Base-by-base conservation (phyloP, 2,797 vertebrate genomes). In the Pygocentrus nattereri region DNA sequence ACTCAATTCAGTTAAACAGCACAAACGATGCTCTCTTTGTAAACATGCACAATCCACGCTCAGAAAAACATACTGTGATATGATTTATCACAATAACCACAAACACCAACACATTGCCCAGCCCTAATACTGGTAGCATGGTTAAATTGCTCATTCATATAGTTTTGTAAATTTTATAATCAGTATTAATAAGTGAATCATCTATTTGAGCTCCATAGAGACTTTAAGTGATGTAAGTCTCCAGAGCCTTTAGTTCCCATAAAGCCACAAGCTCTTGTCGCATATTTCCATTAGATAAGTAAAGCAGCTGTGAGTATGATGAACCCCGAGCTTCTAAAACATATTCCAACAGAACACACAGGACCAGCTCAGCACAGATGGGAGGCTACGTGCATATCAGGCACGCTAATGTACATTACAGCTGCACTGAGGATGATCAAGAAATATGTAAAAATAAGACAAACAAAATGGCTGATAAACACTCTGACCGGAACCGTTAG, bases 401-500 rank as follows among this genome's bases (percentile, higher is more conserved):
- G 47, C 27, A 56, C 61, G 38, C 59, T 61, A 25, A 38, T 47
- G 25, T 13, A 13, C 5, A 31, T 34, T 31, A 41, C 50, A 79
- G 34, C 10, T 73, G 16, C 38, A 16, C 34, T 30, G 68, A 77
- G n/a, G 16, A 59, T 30, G 47, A n/a, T 23, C 4, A 59, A 47
- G 64, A 49, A 38, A 34, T 23, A 56, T 0, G 6, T 34, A 19
- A 15, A 7, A 61, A 16, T 8, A 25, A 47, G 49, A 49, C 2
- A 38, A 41, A 15, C n/a, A 49, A 65, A 56, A 23, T 12, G 50
- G 18, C 38, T 18, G 41, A 76, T 74, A 73, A 34, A 50, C 73
- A 31, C 65, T 56, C 71, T 86, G 76, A 74, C 58, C 49, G 31
- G 56, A 47, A 73, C 79, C 56, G n/a, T 69, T 65, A 73, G 68